Percentiles rank a stretch among this genome's conserved stretches.
phyloP scores from a whole-genome alignment of 2,797 vertebrate genomes.

The Pseudocheirus occidentalis region DNA sequence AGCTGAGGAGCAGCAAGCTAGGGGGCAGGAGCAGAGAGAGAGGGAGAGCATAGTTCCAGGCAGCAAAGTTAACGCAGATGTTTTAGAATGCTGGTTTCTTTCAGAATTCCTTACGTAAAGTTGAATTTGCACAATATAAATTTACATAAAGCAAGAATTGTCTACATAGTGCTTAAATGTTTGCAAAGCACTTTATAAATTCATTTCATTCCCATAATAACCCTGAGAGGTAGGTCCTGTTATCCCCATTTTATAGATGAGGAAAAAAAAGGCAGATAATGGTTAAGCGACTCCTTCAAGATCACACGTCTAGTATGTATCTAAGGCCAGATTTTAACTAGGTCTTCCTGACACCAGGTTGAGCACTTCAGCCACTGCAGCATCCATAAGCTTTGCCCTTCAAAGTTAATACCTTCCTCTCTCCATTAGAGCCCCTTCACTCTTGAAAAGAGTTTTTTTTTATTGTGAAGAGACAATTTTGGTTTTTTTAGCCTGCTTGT shows the following conservation, averaged over 20 bases:
- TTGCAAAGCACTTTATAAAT: background rate
- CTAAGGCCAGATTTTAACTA: background rate
- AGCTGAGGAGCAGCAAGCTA: background rate
- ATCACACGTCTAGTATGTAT: background rate
- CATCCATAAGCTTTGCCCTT: background rate
- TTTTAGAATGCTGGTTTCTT: background rate
- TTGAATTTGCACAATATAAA: background rate
- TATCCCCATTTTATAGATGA: background rate
- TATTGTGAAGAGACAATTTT: background rate
- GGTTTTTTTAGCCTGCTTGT: background rate
- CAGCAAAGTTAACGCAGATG: background rate
- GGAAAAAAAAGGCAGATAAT: background rate
- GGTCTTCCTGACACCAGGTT: background rate
- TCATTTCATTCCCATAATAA: background rate
- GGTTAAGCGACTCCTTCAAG: background rate
- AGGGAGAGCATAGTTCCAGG: background rate
- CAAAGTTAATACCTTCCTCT: background rate
- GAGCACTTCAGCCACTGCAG: background rate
- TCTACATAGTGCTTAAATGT: background rate
- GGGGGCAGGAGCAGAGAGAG: background rate
- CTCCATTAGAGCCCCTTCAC: background rate
- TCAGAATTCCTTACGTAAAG: background rate
- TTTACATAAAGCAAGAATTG: background rate
- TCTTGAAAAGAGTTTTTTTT: background rate
- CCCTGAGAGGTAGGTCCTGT: background rate